Base-by-base conservation (phyloP, 2,888 invertebrate species). In the Napeogenes inachia region DNA sequence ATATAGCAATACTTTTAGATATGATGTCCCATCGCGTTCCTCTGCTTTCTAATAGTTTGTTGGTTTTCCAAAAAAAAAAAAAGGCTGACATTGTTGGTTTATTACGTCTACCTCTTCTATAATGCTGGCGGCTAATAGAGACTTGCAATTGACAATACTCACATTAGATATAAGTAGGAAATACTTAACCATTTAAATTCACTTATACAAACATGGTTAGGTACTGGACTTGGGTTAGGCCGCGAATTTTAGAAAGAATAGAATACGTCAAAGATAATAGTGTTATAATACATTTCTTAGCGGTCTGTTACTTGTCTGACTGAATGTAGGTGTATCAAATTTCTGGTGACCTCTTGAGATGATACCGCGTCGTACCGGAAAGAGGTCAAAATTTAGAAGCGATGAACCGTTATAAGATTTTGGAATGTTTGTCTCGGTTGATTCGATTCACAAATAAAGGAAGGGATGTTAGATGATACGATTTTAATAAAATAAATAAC, bases 91-190 rank as follows among this genome's bases (percentile, higher is more conserved):
- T 10, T 12, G 42, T 12, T n/a, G 50, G 50, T 50, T 4, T 30
- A 50, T 30, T 30, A 8, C 50, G n/a, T 8, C 21, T 21, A 50
- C 30, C 30, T 13, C 3, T 8, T 30, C 21, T 21, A 50, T n/a
- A n/a, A n/a, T n/a, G n/a, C 30, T 30, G 8, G 30, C 50, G 21
- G 30, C 50, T 4, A 50, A 4, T 30, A 50, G 30, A 50, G 21
- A 12, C 50, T 47, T n/a, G 8, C 50, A 8, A 21, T 21, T 21
- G 50, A 30, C 50, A 8, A 30, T 21, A 6, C 3, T 50, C 50
- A 50, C 50, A 30, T 65, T 60, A 65, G 69, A 68, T 67, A 62
- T 63, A 64, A 55, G 30, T 30, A 50, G 50, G 50, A 50, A 50
- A 30, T 50, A 50, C 12, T 50, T 50, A 50, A 30, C 50, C 50